Base-by-base conservation (phyloP, 2,888 invertebrate species). In the Drosophila picticornis region DNA sequence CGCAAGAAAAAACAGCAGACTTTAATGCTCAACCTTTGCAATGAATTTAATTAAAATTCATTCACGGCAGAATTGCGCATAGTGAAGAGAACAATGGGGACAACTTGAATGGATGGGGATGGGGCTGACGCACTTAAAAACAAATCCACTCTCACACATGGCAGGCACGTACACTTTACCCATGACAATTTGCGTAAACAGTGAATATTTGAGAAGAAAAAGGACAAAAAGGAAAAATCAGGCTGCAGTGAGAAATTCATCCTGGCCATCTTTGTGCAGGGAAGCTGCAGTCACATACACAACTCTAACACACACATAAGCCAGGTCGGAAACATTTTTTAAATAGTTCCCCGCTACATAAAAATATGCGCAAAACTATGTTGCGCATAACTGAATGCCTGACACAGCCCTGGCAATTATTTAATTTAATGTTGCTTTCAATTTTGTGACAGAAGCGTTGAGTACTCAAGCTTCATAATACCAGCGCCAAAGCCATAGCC, bases 31-130 rank as follows among this genome's bases (percentile, higher is more conserved):
- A 71, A 38, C 46, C 38, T 58, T 56, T 75, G 60, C 68, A 79
- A 80, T 87, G 75, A 77, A 84, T 82, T 87, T 82, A 76, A 84
- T 84, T 84, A 77, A 87, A 86, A 84, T 77, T 82, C 75, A 77
- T 77, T 69, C 56, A 62, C 64, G 52, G 65, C 63, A 59, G 53
- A 65, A 61, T 60, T 66, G 62, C 63, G 72, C 59, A 62, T 66
- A 56, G 13, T 27, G n/a, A n/a, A 19, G n/a, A n/a, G 6, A 46
- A 75, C 53, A 51, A 59, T n/a, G 43, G 16, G 36, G 31, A 48
- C 16, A 43, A 64, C 5, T 9, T 57, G 29, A 40, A 40, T 13
- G 25, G 16, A 6, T 19, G 38, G 10, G 9, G 4, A 51, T 19
- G 36, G 51, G 46, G 9, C 48, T 16, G 19, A 36, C 43, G 52